Evolutionary conservation across 2,888 invertebrate species (phyloP).

Genomic region (Cactoblastis cactorum): DNA sequence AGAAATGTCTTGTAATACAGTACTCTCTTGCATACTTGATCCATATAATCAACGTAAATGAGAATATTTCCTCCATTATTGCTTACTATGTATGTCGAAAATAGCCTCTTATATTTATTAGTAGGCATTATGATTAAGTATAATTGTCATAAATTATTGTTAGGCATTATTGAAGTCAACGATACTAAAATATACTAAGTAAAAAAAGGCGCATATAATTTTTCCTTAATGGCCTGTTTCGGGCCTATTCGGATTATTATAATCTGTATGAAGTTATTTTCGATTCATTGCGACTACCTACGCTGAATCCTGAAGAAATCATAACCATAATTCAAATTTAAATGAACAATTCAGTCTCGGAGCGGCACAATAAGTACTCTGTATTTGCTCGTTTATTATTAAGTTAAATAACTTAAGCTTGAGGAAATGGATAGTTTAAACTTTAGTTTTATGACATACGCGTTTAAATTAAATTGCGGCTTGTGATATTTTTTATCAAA

Average conservation of each 20-base stretch:
- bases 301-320: background rate
- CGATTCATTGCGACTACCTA: background rate
- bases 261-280: background rate
- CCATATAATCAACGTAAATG: no score
- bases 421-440: background rate
- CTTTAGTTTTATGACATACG: background rate
- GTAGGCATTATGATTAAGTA: no score
- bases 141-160: no score
- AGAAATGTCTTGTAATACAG: no score
- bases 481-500: no score
- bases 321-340: conserved; percentile 1
- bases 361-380: background rate
- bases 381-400: background rate
- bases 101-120: no score
- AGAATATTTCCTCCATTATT: no score
- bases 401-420: background rate
- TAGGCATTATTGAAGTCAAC: no score
- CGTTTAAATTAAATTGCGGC: background rate
- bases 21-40: no score
- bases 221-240: background rate
- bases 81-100: no score
- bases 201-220: no score
- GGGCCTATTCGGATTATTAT: background rate
- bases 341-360: background rate
- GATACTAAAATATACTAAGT: no score